These are phyloP conservation scores for Anolis carolinensis DNA, from an alignment of 2,113 vertebrate genomes.

Conservation along the genomic window DNA sequence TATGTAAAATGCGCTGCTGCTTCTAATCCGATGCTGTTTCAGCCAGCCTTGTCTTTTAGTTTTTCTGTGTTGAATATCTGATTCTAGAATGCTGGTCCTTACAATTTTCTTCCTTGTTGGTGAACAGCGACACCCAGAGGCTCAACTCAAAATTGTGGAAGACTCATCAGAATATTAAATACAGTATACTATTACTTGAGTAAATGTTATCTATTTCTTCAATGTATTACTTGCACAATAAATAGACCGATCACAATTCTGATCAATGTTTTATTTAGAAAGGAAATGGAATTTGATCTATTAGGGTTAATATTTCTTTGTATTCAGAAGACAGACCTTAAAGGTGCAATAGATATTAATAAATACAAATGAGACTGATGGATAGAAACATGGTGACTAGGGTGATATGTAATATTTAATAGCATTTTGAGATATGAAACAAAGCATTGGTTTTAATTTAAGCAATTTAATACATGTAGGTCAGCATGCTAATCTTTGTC, in stretches of 20 bases:
- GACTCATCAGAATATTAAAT: neutral
- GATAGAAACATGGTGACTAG: too few relatives aligned
- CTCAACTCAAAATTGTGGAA: conserved; percentile 57
- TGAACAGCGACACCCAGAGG: conserved; percentile 74
- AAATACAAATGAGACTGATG: too few relatives aligned
- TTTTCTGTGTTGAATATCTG: neutral
- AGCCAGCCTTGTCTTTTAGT: too few relatives aligned
- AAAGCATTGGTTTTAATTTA: neutral
- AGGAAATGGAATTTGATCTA: neutral
- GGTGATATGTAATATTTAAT: neutral
- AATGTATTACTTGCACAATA: neutral
- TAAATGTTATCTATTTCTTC: neutral
- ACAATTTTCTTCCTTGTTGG: conserved; percentile 51
- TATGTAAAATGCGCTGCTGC: neutral
- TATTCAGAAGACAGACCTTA: too few relatives aligned
- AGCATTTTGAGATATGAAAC: neutral
- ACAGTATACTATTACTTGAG: neutral
- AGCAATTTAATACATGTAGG: neutral
- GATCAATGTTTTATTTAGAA: neutral
- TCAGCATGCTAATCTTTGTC: neutral
- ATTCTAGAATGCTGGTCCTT: neutral
- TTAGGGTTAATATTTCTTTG: neutral
- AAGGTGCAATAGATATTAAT: too few relatives aligned
- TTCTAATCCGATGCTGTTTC: neutral
- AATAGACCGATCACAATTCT: neutral